These are phyloP conservation scores for Scalopus aquaticus DNA, from an alignment of 2,113 vertebrate genomes.

Conservation along the genomic window DNA sequence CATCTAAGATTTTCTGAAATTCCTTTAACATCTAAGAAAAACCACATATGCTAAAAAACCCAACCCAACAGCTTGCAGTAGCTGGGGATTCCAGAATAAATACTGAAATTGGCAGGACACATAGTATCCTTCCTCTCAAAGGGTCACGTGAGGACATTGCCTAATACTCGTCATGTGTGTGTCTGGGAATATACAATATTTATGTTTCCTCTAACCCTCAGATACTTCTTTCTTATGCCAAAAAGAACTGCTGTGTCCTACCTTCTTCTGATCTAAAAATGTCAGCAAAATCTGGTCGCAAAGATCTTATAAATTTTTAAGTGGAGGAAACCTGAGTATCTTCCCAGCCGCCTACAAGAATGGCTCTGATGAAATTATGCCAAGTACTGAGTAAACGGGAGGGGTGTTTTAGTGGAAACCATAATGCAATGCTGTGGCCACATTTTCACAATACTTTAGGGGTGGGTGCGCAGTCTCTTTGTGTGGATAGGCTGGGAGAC, in stretches of 20 bases:
- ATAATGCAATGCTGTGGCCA: slow-evolving; percentile 58
- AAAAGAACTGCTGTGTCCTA: slow-evolving; percentile 68
- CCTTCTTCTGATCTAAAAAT: slow-evolving; percentile 78
- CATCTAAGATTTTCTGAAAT: slow-evolving; percentile 60
- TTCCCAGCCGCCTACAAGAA: slow-evolving; percentile 72
- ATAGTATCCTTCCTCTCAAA: slow-evolving; percentile 74
- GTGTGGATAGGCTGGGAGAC: slow-evolving; percentile 75
- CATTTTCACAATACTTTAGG: slow-evolving; percentile 72
- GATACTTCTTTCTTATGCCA: slow-evolving; percentile 71
- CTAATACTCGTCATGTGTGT: slow-evolving; percentile 58
- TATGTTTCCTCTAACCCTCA: slow-evolving; percentile 58
- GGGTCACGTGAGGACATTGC: slow-evolving; percentile 78
- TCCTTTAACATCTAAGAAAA: slow-evolving; percentile 74
- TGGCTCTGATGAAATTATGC: slow-evolving; percentile 79
- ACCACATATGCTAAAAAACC: slow-evolving; percentile 48
- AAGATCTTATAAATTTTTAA: slow-evolving; percentile 73
- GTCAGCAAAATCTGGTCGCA: slow-evolving; percentile 64
- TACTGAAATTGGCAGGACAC: slow-evolving; percentile 73
- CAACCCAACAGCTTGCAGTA: slow-evolving; percentile 70
- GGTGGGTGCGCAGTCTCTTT: slow-evolving; percentile 63
- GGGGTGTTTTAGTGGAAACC: slow-evolving; percentile 71
- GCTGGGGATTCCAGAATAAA: slow-evolving; percentile 77
- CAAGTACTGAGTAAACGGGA: slow-evolving; percentile 81
- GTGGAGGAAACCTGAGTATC: slow-evolving; percentile 69
- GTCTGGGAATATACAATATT: slow-evolving; percentile 74